These are phyloP conservation scores for Crocodylus rhombifer DNA, from an alignment of 2,797 vertebrate species.

Conservation along the genomic window DNA sequence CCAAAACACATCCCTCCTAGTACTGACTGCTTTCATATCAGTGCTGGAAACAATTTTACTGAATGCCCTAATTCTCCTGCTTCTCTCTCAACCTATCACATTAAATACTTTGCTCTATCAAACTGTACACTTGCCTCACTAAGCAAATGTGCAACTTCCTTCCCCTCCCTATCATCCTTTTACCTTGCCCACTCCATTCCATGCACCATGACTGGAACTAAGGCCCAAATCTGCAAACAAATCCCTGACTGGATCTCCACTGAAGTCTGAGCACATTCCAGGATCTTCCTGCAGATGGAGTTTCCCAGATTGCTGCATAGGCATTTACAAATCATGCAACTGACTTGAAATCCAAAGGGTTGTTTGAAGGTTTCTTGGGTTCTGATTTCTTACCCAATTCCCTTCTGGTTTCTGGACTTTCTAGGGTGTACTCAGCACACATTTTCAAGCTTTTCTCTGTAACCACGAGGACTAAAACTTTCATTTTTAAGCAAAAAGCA, in stretches of 20 bases:
- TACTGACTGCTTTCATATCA: background rate
- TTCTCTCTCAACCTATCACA: background rate
- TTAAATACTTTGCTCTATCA: background rate
- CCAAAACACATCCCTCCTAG: background rate
- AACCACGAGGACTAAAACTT: background rate
- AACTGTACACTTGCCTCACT: rapidly evolving
- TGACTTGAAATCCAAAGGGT: background rate
- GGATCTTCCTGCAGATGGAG: background rate
- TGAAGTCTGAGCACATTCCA: background rate
- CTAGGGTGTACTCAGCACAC: background rate
- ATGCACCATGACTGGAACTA: background rate
- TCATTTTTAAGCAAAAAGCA: background rate
- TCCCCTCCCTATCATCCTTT: background rate
- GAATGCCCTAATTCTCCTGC: background rate
- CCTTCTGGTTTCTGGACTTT: background rate
- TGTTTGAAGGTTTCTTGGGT: background rate
- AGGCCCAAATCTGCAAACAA: background rate
- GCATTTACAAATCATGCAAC: background rate
- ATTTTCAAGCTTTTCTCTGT: background rate
- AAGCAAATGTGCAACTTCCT: background rate
- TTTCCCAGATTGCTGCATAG: rapidly evolving
- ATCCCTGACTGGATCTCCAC: background rate
- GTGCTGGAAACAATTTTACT: background rate
- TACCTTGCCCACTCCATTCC: background rate
- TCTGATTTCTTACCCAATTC: background rate